Base-by-base conservation (phyloP, 2,113 vertebrate genomes). In the Patagioenas fasciata region DNA sequence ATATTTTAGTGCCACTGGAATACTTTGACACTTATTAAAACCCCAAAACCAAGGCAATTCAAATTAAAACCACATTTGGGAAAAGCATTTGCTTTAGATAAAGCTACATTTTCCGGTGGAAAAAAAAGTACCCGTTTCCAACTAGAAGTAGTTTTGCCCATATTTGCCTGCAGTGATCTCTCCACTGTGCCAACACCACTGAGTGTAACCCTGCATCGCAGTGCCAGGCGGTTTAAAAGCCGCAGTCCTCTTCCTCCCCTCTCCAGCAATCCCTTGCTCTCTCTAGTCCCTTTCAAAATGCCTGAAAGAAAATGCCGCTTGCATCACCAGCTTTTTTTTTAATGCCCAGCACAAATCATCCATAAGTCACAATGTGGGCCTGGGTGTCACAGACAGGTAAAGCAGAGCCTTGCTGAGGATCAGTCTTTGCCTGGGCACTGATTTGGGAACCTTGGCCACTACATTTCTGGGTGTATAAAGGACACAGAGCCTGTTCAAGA, bases 271-370 rank as follows among this genome's bases (percentile, higher is more conserved):
- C 85, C 82, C 94, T 91, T 80, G 71, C 79, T 89, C 81, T 82
- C 61, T 56, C 69, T 18, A 69, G 44, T 50, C 84, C 80, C 47
- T 67, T 75, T 34, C 25, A 38, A 96, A 95, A 95, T 25, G 69
- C 88, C 88, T 75, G 80, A 62, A 78, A 86, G 64, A 66, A 84
- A 92, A 75, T 91, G 38, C 44, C 84, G 74, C 56, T 96, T 94
- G 61, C 28, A 31, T 86, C 86, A 91, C 62, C 6, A 21, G 53
- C 34, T 36, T 64, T 31, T 32, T 66, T 75, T 72, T 34, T 50
- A 82, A 73, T 48, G 83, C 42, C 88, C 72, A 78, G 67, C 91
- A 93, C 75, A 97, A 96, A 80, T 86, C 64, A 78, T 29, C 47
- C 23, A 12, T 34, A 24, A 91, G 57, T 71, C 91, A 51, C 20